These are phyloP conservation scores for Sternarchorhynchus goeldii DNA, from an alignment of 2,797 vertebrate genomes.

Conservation along the genomic window DNA sequence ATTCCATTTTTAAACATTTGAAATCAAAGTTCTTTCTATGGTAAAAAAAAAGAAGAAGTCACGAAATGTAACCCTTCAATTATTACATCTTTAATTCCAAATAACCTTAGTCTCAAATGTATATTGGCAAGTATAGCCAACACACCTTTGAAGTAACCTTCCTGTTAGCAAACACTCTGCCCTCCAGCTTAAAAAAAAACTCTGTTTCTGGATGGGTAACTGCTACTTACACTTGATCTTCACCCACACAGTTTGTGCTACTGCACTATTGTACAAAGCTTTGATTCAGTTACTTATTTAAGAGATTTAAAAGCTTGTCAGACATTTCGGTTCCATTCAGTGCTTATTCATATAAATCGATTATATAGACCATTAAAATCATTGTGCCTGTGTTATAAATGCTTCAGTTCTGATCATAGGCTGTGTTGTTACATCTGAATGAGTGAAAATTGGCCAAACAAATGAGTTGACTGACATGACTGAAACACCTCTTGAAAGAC, in stretches of 20 bases:
- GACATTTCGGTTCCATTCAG: neutral
- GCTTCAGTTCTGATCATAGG: neutral
- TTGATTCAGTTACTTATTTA: too few relatives aligned
- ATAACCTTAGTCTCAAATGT: too few relatives aligned
- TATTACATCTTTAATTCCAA: too few relatives aligned
- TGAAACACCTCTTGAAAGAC: neutral
- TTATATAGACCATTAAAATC: neutral
- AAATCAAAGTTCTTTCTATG: too few relatives aligned
- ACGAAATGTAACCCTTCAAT: too few relatives aligned
- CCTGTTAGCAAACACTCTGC: too few relatives aligned
- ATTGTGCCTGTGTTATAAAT: neutral
- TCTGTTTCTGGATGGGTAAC: neutral
- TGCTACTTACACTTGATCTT: neutral
- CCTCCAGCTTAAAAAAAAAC: too few relatives aligned
- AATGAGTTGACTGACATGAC: constrained; percentile 9
- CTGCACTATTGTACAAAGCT: neutral
- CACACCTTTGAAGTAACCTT: too few relatives aligned
- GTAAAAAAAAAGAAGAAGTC: too few relatives aligned
- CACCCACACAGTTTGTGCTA: neutral
- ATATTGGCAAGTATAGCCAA: too few relatives aligned
- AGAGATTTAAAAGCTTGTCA: neutral
- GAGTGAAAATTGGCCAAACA: neutral
- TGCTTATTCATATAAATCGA: neutral
- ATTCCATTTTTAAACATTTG: too few relatives aligned
- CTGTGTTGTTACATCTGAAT: neutral